A percentile compares a stretch with the other conserved stretches of the same genome.
phyloP scores from a whole-genome alignment of 2,888 invertebrate species.

The Lampropteryx suffumata region DNA sequence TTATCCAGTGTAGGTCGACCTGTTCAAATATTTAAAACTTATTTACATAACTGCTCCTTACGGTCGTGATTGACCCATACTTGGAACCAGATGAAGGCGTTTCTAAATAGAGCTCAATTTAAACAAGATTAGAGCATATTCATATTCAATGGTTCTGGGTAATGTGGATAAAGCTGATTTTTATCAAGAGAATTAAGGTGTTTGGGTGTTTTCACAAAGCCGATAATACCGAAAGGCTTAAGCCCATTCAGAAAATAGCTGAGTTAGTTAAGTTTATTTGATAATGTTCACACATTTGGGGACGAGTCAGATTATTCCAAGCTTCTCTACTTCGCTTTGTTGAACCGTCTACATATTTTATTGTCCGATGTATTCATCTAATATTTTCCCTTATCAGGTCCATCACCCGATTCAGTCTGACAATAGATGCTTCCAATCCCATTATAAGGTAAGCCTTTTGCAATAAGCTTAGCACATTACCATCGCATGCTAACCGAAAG shows the following conservation, averaged over 20 bases:
- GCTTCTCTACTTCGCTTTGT: background rate
- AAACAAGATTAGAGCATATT: background rate
- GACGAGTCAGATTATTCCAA: background rate
- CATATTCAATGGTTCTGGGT: no score
- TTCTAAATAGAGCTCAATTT: conserved; percentile 5
- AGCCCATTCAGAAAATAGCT: no score
- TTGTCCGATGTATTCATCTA: conserved; percentile 21
- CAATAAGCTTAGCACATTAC: conserved; percentile 26
- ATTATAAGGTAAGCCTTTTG: conserved; percentile 48
- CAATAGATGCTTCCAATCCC: conserved; percentile 47
- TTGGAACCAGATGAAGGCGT: conserved; percentile 19
- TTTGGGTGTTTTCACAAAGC: no score
- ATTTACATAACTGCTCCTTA: conserved; percentile 30
- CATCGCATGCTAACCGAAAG: conserved; percentile 25
- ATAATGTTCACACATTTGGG: no score
- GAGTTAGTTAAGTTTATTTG: no score
- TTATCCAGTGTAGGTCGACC: conserved; percentile 26
- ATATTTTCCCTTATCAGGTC: conserved; percentile 60
- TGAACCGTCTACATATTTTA: conserved; percentile 1
- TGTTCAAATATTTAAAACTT: conserved; percentile 32
- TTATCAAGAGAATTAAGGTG: no score
- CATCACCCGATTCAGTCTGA: conserved; percentile 54
- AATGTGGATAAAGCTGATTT: no score
- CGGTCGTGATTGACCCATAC: conserved; percentile 23
- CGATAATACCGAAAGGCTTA: no score